These are phyloP conservation scores for Cercopithecus mona DNA, from an alignment of 2,113 vertebrate genomes.

Conservation along the genomic window DNA sequence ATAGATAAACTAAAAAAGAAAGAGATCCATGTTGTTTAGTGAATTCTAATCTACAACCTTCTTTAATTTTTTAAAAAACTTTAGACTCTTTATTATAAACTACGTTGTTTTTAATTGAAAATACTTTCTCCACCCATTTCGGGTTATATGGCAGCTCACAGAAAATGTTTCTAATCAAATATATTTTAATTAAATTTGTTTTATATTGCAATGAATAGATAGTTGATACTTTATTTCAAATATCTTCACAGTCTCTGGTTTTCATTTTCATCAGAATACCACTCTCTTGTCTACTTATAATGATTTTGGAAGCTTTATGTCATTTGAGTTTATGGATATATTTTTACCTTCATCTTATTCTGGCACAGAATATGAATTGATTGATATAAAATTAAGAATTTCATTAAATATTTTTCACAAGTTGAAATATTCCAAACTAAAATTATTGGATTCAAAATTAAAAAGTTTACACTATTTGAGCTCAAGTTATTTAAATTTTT, in stretches of 20 bases:
- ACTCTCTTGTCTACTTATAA: not conserved
- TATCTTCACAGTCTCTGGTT: not conserved
- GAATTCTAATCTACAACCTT: not conserved
- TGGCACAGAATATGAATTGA: not conserved
- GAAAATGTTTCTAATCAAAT: not conserved
- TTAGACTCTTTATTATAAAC: not conserved
- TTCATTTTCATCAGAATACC: not conserved
- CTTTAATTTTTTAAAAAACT: not conserved
- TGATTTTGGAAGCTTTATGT: not conserved
- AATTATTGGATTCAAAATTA: slow-evolving; percentile 8
- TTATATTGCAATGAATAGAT: not conserved
- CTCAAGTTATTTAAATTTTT: not conserved
- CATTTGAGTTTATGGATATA: not conserved
- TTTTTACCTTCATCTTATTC: not conserved
- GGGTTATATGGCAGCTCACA: not conserved
- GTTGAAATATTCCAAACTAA: not conserved
- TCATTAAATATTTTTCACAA: not conserved
- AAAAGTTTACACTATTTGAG: not conserved
- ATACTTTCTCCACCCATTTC: not conserved
- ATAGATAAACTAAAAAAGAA: not conserved
- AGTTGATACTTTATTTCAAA: not conserved
- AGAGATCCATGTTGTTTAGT: not conserved
- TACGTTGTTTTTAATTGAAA: not conserved
- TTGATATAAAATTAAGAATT: not conserved
- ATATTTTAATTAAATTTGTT: not conserved